phyloP scores from a whole-genome alignment of 2,113 vertebrate genomes.

The Alces alces region DNA sequence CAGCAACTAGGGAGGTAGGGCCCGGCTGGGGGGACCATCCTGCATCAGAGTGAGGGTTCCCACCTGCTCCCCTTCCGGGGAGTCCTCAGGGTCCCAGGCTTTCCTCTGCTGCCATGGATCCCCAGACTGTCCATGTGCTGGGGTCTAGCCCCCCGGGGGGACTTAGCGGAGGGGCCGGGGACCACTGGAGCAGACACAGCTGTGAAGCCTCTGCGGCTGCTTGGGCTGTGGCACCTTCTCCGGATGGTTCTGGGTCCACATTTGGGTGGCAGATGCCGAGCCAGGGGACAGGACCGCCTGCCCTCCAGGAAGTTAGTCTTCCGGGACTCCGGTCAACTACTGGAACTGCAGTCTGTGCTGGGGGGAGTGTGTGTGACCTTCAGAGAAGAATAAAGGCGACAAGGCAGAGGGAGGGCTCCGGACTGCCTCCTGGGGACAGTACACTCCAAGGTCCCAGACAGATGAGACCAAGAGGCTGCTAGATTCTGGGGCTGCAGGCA shows the following conservation, averaged over 20 bases:
- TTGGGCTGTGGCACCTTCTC: rapidly evolving
- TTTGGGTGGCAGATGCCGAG: not conserved
- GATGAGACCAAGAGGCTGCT: not conserved
- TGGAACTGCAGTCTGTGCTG: not conserved
- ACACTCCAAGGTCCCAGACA: rapidly evolving
- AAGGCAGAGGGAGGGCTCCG: not conserved
- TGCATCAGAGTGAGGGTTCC: not conserved
- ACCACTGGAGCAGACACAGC: not conserved
- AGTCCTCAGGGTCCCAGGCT: not conserved
- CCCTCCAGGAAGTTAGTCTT: not conserved
- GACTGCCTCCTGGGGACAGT: not conserved
- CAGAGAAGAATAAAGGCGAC: rapidly evolving
- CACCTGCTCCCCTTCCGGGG: rapidly evolving
- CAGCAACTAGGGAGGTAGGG: not conserved
- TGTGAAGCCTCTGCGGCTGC: not conserved
- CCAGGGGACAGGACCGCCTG: not conserved
- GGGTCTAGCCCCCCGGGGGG: not conserved
- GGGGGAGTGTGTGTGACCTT: not conserved
- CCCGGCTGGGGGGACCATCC: not conserved
- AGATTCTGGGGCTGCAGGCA: not conserved
- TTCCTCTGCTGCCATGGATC: not conserved
- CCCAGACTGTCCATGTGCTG: not conserved
- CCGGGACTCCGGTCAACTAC: not conserved
- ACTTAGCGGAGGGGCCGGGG: not conserved
- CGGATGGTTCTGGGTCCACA: not conserved